Evolutionary conservation across 2,113 vertebrate genomes (phyloP), one percentile per base, ranked within the genome.

Genomic region (Heterotilapia buettikoferi): DNA sequence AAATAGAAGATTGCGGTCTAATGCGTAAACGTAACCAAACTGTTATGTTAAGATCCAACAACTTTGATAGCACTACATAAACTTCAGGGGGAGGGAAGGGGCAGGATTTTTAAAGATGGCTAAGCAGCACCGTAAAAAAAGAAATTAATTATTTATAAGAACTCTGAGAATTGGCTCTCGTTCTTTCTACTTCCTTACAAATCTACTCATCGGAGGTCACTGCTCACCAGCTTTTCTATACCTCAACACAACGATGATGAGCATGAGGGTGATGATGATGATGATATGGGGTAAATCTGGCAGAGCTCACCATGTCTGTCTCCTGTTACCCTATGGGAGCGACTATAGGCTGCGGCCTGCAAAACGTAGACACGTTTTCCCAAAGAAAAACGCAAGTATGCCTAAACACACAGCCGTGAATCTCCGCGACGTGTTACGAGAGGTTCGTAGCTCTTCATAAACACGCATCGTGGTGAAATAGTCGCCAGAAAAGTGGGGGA

Each of bases 281-380:
- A 82, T 84, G 36, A 87, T 78, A 66, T 56, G 52, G 80, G 84
- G 88, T 88, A 79, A 91, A 92, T 91, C 90, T 92, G 89, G 91
- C 92, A 88, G 79, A 73, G 83, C 79, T 86, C 86, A n/a, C 80
- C 66, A 33, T 83, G 92, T 92, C 92, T 92, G 94, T 89, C 93
- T 88, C 91, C 84, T 84, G 89, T 94, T 92, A 90, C 86, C 91
- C 91, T 95, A 93, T 92, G 91, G 93, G 40, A 93, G 85, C 83
- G 6, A 92, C 92, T 93, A 92, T 92, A 91, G 90, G 90, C 94
- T 94, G 93, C 89, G 95, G 94, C 95, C 96, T 96, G 87, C 90
- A 91, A 91, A 78, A 87, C 82, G 76, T 73, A 73, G 4, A 83
- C 78, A 43, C 83, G 18, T 71, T 85, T 61, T 9, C 9, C 26